Evolutionary conservation across 2,113 vertebrate species (phyloP), one percentile per base, ranked within the genome.

Genomic region (Oncorhynchus gorbuscha): DNA sequence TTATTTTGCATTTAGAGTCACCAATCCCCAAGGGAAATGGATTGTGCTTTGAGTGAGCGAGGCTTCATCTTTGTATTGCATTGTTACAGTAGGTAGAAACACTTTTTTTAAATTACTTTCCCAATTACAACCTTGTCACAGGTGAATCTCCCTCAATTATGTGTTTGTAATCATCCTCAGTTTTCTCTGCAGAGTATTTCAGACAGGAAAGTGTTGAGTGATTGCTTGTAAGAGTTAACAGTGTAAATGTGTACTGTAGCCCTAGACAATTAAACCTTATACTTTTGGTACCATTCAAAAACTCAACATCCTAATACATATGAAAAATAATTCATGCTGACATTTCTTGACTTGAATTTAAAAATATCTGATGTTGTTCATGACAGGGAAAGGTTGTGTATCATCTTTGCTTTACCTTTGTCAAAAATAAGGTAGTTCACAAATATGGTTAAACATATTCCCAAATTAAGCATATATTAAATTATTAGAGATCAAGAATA

Each of bases 1-100:
- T 20, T 32, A 20, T 81, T 69, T 74, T 76, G 5, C 3, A 5
- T 58, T 72, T 58, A 30, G 71, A 55, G 58, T n/a, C 30, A 76
- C 1, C 55, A 22, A 28, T 61, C 35, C 69, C 3, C 49, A 55
- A 16, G 58, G 35, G 58, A 59, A 30, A 55, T 20, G 65, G 14
- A 16, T 62, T 62, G 72, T 73, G 20, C 71, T 62, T 62, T 62
- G 22, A n/a, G n/a, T 73, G 16, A 61, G 28, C 39, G 32, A 73
- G 30, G 3, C 28, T 62, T 28, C 22, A 51, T 22, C 22, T 70
- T 22, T 70, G n/a, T 45, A 45, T 48, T 72, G 26, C 26, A 5
- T 30, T 26, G 24, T 48, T 45, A 71, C 20, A 24, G 5, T 39
- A 4, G 22, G 58, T 35, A 26, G 20, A 65, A 7, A 64, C 13